Percentiles rank a stretch among this genome's conserved stretches.
phyloP scores from a whole-genome alignment of 2,888 invertebrate genomes.

The Drosophila buzzatii region DNA sequence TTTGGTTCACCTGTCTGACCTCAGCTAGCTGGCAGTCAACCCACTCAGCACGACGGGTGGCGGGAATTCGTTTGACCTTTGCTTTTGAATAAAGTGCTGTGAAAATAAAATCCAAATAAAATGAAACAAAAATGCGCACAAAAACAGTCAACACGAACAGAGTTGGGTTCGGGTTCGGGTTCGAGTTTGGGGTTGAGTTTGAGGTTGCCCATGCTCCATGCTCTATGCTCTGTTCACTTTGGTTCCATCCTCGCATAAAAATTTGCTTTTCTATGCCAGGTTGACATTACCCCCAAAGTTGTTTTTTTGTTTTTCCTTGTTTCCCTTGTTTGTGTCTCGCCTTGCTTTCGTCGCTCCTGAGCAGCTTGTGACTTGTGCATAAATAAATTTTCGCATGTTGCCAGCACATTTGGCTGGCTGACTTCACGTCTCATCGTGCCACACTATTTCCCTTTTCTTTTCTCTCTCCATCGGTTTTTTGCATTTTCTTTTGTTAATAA shows the following conservation, averaged over 20 bases:
- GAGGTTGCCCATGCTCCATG: not conserved
- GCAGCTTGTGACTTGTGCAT: conserved; percentile 47
- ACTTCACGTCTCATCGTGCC: conserved; percentile 30
- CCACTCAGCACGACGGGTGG: conserved; percentile 13
- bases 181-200: not conserved
- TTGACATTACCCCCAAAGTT: conserved; percentile 30
- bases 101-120: conserved; percentile 28
- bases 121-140: conserved; percentile 17
- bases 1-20: conserved; percentile 52
- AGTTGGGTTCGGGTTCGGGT: not conserved
- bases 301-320: conserved; percentile 20
- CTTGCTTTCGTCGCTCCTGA: conserved; percentile 19
- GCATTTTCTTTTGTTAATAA: conserved; percentile 32
- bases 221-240: not conserved
- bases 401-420: conserved; percentile 61
- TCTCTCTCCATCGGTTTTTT: not conserved
- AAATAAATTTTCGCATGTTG: conserved; percentile 70
- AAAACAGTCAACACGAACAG: conserved; percentile 46
- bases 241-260: conserved; percentile 9
- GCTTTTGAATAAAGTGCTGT: conserved; percentile 58
- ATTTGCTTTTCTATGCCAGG: conserved; percentile 15
- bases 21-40: conserved; percentile 4
- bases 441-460: conserved; percentile 13
- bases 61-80: conserved; percentile 57
- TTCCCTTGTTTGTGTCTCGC: conserved; percentile 1